Conservation (phyloP, 37 sponge, comb jelly and placozoan genomes). For the Bolinopsis microptera region DNA sequence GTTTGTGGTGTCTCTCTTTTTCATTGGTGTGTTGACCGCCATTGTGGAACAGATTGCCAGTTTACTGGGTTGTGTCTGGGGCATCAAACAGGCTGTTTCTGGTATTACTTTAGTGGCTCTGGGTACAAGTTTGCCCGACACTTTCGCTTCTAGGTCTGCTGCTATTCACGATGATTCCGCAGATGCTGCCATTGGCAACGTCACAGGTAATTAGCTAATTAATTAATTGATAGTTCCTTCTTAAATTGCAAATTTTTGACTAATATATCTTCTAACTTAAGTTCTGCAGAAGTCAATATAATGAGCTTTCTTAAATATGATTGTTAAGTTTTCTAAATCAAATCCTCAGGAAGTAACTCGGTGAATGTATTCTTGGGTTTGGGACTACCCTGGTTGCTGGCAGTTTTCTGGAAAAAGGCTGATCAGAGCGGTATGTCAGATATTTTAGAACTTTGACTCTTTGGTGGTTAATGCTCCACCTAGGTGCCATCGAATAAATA, state of each 20-base stretch:
- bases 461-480: not conserved
- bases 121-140: conserved; percentile 76
- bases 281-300: too few species aligned
- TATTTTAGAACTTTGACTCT: not conserved
- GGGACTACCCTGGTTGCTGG: conserved; percentile 72
- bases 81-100: conserved; percentile 69
- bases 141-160: conserved; percentile 71
- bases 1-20: conserved; percentile 69
- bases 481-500: not conserved
- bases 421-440: conserved; percentile 25
- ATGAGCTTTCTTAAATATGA: too few species aligned
- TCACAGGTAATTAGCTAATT: conserved; percentile 66
- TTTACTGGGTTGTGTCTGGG: conserved; percentile 69
- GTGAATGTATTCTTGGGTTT: conserved; percentile 79
- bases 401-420: conserved; percentile 19
- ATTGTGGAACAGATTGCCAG: conserved; percentile 70
- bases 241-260: too few species aligned
- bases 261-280: too few species aligned
- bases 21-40: conserved; percentile 70
- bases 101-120: conserved; percentile 77
- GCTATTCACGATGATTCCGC: conserved; percentile 73
- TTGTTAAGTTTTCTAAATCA: too few species aligned
- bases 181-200: conserved; percentile 74
- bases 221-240: conserved; percentile 6
- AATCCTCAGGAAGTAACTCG: conserved; percentile 72